A percentile compares a stretch with the other conserved stretches of the same genome.
These are phyloP conservation scores for Mactromeris polynyma DNA, from an alignment of 2,888 invertebrate genomes.

Conservation along the genomic window DNA sequence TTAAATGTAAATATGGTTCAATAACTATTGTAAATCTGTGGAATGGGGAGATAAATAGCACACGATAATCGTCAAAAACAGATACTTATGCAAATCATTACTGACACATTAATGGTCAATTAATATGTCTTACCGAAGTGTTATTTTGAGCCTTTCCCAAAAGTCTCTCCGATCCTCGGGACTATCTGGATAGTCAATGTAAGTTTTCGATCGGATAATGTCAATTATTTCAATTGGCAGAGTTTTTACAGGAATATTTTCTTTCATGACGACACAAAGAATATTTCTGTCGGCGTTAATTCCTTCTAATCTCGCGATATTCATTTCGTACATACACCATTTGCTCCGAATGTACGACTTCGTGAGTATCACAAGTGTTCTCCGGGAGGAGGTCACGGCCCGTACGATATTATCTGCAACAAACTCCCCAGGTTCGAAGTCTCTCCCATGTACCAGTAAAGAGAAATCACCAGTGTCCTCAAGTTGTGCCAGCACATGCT, in stretches of 20 bases:
- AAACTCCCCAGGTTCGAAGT: conserved; percentile 42
- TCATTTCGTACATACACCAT: conserved; percentile 64
- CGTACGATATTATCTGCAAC: conserved; percentile 45
- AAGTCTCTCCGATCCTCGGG: conserved; percentile 38
- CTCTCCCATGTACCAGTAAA: conserved; percentile 41
- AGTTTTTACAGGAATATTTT: conserved; percentile 25
- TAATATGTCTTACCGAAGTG: background rate
- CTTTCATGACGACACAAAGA: conserved; percentile 46
- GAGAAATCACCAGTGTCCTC: conserved; percentile 30
- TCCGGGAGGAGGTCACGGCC: conserved; percentile 27
- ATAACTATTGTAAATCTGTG: no score
- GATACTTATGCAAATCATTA: no score
- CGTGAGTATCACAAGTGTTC: conserved; percentile 42
- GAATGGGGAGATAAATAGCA: no score
- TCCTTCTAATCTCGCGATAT: conserved; percentile 52
- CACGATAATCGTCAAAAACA: no score
- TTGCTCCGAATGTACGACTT: conserved; percentile 35
- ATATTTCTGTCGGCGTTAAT: conserved; percentile 41
- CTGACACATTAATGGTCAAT: no score
- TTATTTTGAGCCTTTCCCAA: conserved; percentile 42
- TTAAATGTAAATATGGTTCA: no score
- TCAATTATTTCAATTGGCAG: conserved; percentile 55
- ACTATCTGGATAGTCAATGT: conserved; percentile 50
- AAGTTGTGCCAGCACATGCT: conserved; percentile 21
- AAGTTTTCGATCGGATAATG: conserved; percentile 45